A percentile compares a stretch with the other conserved stretches of the same genome.
phyloP scores from a whole-genome alignment of 2,797 vertebrate genomes.

The Falco concolor region DNA sequence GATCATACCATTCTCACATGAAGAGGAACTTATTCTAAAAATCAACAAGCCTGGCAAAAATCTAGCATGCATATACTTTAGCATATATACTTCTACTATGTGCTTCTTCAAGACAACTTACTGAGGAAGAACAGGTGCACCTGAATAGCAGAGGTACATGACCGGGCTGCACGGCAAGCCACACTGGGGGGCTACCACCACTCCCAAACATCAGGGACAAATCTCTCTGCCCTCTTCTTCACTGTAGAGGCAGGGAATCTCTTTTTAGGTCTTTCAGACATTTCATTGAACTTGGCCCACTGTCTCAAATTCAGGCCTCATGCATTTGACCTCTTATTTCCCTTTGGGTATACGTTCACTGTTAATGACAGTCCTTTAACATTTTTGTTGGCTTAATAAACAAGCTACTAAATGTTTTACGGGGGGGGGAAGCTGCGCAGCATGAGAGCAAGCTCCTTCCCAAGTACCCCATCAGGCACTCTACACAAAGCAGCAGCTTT shows the following conservation, averaged over 20 bases:
- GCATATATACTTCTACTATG: background rate
- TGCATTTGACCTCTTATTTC: background rate
- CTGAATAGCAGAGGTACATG: background rate
- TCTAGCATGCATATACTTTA: background rate
- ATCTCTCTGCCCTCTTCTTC: background rate
- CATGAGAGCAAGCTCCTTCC: background rate
- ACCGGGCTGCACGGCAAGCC: fast-evolving
- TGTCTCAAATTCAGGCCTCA: background rate
- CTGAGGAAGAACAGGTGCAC: background rate
- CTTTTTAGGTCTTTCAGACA: background rate
- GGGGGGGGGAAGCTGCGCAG: no score
- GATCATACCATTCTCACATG: background rate
- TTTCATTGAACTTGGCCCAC: background rate
- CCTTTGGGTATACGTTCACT: background rate
- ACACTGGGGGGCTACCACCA: background rate
- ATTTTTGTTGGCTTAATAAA: background rate
- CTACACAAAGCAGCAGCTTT: background rate
- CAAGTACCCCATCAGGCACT: background rate
- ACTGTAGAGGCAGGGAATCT: background rate
- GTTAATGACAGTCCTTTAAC: background rate
- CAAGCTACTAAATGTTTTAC: background rate
- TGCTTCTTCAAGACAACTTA: background rate
- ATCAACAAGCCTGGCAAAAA: background rate
- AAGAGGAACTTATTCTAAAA: background rate
- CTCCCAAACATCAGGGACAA: background rate